Evolutionary conservation across 2,797 vertebrate genomes (phyloP).

Genomic region (Poeciliopsis paucimaculata): DNA sequence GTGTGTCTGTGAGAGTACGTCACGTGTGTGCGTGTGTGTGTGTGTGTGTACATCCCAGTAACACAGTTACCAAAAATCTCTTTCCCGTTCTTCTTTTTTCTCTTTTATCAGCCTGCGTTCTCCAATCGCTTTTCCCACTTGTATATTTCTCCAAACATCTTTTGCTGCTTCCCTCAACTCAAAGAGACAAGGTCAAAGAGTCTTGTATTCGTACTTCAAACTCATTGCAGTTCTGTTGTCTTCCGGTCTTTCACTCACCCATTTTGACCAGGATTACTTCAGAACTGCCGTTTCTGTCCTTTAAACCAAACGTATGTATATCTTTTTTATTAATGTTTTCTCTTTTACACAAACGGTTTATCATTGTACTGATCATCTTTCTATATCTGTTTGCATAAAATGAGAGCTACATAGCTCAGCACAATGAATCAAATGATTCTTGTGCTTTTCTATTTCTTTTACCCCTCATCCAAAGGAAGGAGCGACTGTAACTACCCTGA

Average conservation of each 20-base stretch:
- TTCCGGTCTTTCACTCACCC: slow-evolving; percentile 34
- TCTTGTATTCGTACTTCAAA: slow-evolving; percentile 65
- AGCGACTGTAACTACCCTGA: slow-evolving; percentile 66
- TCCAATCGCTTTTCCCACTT: slow-evolving; percentile 70
- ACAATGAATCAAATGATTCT: slow-evolving; percentile 57
- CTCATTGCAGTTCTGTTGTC: slow-evolving; percentile 60
- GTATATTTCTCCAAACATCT: slow-evolving; percentile 70
- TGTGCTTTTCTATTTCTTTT: slow-evolving; percentile 33
- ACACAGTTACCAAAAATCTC: slow-evolving; percentile 73
- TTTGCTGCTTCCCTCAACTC: slow-evolving; percentile 62
- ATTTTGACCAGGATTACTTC: slow-evolving; percentile 50
- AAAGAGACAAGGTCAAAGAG: slow-evolving; percentile 74
- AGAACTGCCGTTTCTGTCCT: slow-evolving; percentile 47
- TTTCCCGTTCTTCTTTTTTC: slow-evolving; percentile 50
- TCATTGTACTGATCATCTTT: slow-evolving; percentile 48
- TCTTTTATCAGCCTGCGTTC: slow-evolving; percentile 72
- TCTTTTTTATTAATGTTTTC: slow-evolving; percentile 19
- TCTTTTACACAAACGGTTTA: slow-evolving; percentile 29
- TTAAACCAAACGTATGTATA: slow-evolving; percentile 15
- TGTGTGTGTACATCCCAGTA: slow-evolving; percentile 50
- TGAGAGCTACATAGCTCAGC: slow-evolving; percentile 38
- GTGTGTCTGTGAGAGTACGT: slow-evolving; percentile 16
- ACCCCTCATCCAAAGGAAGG: slow-evolving; percentile 27
- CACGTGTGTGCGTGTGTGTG: slow-evolving; percentile 25
- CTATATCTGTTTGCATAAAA: slow-evolving; percentile 57